A percentile compares a stretch with the other conserved stretches of the same genome.
These are phyloP conservation scores for Xanthorhoe spadicearia DNA, from an alignment of 2,888 invertebrate genomes.

Conservation along the genomic window DNA sequence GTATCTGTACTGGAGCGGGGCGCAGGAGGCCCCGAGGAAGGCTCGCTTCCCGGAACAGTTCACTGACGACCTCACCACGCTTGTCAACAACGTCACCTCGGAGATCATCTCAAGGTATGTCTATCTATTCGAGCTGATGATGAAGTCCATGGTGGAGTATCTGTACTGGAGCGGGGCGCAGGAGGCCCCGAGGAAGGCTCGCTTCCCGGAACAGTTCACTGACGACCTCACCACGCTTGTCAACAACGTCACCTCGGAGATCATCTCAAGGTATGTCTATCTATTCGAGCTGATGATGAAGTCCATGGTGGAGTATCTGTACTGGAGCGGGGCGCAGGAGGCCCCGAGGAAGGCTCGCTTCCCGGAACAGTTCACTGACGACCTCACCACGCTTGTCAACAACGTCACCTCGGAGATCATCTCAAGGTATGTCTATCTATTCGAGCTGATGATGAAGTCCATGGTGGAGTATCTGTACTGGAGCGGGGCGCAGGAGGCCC, in stretches of 20 bases:
- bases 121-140: constrained; percentile 92
- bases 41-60: constrained; percentile 95
- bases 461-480: constrained; percentile 95
- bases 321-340: constrained; percentile 89
- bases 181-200: constrained; percentile 90
- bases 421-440: constrained; percentile 74
- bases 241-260: constrained; percentile 92
- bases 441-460: constrained; percentile 96
- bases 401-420: constrained; percentile 93
- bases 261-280: constrained; percentile 85
- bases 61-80: constrained; percentile 93
- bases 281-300: constrained; percentile 96
- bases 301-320: constrained; percentile 96
- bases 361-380: constrained; percentile 95
- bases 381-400: constrained; percentile 92
- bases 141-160: constrained; percentile 97
- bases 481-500: constrained; percentile 89
- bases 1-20: constrained; percentile 90
- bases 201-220: constrained; percentile 95
- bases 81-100: constrained; percentile 91
- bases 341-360: constrained; percentile 93
- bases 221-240: constrained; percentile 94
- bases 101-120: constrained; percentile 89
- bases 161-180: constrained; percentile 89
- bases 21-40: constrained; percentile 91